A percentile compares a stretch with the other conserved stretches of the same genome.
phyloP scores from a whole-genome alignment of 2,888 invertebrate species.

The Chrysolina americana region DNA sequence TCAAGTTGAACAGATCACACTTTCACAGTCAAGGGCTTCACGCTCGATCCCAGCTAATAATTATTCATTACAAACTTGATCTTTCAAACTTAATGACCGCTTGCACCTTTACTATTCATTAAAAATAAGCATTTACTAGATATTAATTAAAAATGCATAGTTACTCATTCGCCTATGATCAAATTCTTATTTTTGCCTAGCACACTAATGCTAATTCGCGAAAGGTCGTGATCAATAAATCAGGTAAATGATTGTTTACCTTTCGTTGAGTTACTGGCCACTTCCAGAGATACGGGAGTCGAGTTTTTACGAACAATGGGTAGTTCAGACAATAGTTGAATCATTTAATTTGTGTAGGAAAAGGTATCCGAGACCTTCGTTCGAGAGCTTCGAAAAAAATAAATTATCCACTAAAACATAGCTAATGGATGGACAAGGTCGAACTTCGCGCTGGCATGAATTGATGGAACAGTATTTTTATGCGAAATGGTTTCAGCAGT shows the following conservation, averaged over 20 bases:
- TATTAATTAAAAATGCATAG: conserved; percentile 31
- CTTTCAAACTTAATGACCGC: no score
- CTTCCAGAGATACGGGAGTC: neutral
- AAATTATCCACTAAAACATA: conserved; percentile 45
- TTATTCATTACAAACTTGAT: conserved; percentile 36
- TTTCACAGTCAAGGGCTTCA: conserved; percentile 32
- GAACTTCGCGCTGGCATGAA: conserved; percentile 62
- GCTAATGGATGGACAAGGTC: conserved; percentile 49
- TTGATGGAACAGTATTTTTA: conserved; percentile 35
- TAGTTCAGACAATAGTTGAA: conserved; percentile 27
- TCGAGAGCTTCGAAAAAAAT: conserved; percentile 37
- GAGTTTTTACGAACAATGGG: conserved; percentile 26
- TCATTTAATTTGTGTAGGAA: conserved; percentile 36
- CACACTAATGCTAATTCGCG: conserved; percentile 38
- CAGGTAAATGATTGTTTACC: neutral
- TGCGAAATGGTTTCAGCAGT: conserved; percentile 16
- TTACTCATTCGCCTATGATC: conserved; percentile 39
- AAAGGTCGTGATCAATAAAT: conserved; percentile 41
- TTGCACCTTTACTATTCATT: conserved; percentile 28
- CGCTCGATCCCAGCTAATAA: conserved; percentile 30
- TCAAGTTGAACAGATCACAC: no score
- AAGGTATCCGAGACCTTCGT: conserved; percentile 44
- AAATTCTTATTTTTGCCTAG: conserved; percentile 38
- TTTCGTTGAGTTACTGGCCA: neutral
- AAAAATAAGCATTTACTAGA: conserved; percentile 10